Evolutionary conservation across 2,888 invertebrate species (phyloP), one percentile per base, ranked within the genome.

Genomic region (Nycteola revayana): DNA sequence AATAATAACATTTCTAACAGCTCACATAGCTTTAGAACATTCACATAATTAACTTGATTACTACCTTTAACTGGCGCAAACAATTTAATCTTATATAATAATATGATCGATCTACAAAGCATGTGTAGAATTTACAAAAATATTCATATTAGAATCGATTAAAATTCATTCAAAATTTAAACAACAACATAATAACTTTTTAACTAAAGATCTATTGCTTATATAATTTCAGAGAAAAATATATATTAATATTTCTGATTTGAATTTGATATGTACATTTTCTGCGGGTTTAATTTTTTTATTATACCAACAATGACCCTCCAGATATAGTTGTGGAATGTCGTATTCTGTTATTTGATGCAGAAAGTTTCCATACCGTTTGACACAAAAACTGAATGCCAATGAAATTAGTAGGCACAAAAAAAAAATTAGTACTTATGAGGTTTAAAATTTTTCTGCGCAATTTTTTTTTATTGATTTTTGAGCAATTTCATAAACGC

Each of bases 1-100:
- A 68, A 66, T 71, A 66, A 67, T 73, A 78, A 76, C 75, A 73
- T 74, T 69, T 63, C 70, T 71, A 71, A 59, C 54, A 68, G 71
- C 71, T 74, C 67, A 54, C 63, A 66, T 59, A 58, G 49, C 58
- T 46, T 60, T 46, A 51, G 72, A 70, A 66, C 70, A 68, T 61
- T 47, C 62, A 68, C 36, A 65, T 53, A 53, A 57, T 60, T 40
- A 55, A 58, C 55, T 51, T 49, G 31, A 54, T 46, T 49, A 40
- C 43, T 61, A 49, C 35, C 32, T 38, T 59, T 53, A 49, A 57
- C 35, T 58, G 49, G 38, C 41, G 58, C 49, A 52, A 56, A 45
- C 36, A 43, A 21, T 21, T 21, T 44, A 30, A 44, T 45, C 42
- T 36, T 45, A 21, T 7, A 21, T 7, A 21, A n/a, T 37, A 44